Conservation (phyloP, 2,888 invertebrate genomes). For the Stenodema calcarata region DNA sequence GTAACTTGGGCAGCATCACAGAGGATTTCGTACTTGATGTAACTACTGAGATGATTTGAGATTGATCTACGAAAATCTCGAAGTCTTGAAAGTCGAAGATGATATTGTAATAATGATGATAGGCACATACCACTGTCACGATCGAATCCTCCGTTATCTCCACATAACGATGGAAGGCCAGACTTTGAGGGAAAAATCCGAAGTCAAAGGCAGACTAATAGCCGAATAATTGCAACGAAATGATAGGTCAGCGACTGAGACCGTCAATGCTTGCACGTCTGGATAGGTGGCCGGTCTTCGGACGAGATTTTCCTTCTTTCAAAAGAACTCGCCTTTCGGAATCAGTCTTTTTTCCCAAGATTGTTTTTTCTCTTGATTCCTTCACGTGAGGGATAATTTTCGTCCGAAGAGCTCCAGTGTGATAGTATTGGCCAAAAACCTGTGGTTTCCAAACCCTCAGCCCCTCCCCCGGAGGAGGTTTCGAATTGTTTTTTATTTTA, state of each 20-base stretch:
- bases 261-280: not conserved
- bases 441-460: not conserved
- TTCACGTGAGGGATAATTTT: not conserved
- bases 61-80: not conserved
- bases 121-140: not conserved
- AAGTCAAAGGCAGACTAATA: not conserved
- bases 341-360: not conserved
- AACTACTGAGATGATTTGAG: not conserved
- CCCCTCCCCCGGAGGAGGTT: no score
- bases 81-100: not conserved
- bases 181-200: not conserved
- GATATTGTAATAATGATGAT: not conserved
- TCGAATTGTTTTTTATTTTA: not conserved
- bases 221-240: not conserved
- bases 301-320: not conserved
- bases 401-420: not conserved
- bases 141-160: not conserved
- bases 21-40: no score
- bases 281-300: not conserved
- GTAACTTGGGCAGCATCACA: no score
- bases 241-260: not conserved
- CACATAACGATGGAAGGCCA: not conserved
- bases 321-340: not conserved
- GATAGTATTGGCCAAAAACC: not conserved
- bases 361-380: not conserved